Evolutionary conservation across 1,140 invertebrate genomes (phyloP).

Genomic region (Drosophila chauvacae): DNA sequence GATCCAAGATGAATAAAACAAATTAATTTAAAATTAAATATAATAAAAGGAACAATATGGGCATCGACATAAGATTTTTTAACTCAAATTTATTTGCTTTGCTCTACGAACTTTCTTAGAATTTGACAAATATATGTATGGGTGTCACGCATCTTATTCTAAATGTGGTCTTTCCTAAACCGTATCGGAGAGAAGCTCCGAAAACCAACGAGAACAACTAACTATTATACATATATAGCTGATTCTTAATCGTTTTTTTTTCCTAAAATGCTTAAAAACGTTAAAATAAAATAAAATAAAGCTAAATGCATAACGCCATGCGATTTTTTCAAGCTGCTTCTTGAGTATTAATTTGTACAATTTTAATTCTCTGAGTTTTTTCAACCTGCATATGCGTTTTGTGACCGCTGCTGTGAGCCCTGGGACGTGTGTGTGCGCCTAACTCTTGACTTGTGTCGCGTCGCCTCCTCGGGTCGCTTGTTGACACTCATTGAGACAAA

Average conservation of each 20-base stretch:
- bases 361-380: not conserved
- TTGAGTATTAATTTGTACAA: not conserved
- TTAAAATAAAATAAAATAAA: not conserved
- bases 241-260: too few relatives aligned
- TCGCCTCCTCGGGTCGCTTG: slow-evolving; percentile 59
- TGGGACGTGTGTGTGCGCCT: slow-evolving; percentile 21
- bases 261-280: not conserved
- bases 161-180: too few relatives aligned
- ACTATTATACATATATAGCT: too few relatives aligned
- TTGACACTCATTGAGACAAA: slow-evolving; percentile 83
- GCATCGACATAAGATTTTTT: not conserved
- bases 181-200: too few relatives aligned
- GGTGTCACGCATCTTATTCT: not conserved
- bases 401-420: slow-evolving; percentile 5
- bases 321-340: not conserved
- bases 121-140: not conserved
- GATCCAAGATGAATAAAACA: too few relatives aligned
- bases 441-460: slow-evolving; percentile 58
- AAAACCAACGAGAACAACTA: not conserved
- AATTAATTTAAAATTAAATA: not conserved
- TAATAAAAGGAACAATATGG: not conserved
- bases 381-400: not conserved
- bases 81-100: too few relatives aligned
- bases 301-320: not conserved
- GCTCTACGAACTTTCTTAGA: too few relatives aligned